Percentiles rank a stretch among this genome's conserved stretches.
These are phyloP conservation scores for Helleia helle DNA, from an alignment of 2,888 invertebrate species.

Conservation along the genomic window DNA sequence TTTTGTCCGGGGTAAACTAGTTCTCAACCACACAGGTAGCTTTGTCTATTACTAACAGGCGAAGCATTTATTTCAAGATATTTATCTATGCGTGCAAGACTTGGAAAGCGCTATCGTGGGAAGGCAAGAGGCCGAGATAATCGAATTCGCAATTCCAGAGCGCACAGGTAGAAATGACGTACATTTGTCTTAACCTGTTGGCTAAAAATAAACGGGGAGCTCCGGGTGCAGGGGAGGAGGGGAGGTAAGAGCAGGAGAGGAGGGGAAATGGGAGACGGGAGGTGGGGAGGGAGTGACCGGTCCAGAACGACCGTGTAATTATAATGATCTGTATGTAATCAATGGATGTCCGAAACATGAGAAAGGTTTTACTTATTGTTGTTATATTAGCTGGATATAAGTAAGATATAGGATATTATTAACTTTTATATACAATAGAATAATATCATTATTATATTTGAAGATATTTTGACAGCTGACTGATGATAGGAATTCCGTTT, in stretches of 20 bases:
- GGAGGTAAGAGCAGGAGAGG: too few relatives aligned
- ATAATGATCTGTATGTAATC: slow-evolving; percentile 26
- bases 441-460: too few relatives aligned
- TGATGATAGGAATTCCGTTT: too few relatives aligned
- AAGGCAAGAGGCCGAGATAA: not conserved
- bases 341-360: slow-evolving; percentile 17
- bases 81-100: not conserved
- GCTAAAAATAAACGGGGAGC: slow-evolving; percentile 49
- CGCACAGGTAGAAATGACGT: slow-evolving; percentile 26
- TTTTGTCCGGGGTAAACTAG: too few relatives aligned
- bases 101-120: not conserved
- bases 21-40: too few relatives aligned
- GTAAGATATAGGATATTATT: too few relatives aligned
- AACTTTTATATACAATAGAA: too few relatives aligned
- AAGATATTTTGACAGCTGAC: too few relatives aligned
- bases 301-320: slow-evolving; percentile 20
- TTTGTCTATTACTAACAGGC: too few relatives aligned
- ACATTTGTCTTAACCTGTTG: slow-evolving; percentile 44
- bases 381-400: too few relatives aligned
- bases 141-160: slow-evolving; percentile 7
- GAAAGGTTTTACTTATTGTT: slow-evolving; percentile 6
- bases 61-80: too few relatives aligned
- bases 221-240: slow-evolving; percentile 13
- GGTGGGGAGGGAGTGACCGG: slow-evolving; percentile 19
- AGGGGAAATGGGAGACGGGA: slow-evolving; percentile 10